These are phyloP conservation scores for Pseudorhiza aurosa DNA, from an alignment of 30 jellyfish, hydroid and myxozoan genomes.

Conservation along the genomic window DNA sequence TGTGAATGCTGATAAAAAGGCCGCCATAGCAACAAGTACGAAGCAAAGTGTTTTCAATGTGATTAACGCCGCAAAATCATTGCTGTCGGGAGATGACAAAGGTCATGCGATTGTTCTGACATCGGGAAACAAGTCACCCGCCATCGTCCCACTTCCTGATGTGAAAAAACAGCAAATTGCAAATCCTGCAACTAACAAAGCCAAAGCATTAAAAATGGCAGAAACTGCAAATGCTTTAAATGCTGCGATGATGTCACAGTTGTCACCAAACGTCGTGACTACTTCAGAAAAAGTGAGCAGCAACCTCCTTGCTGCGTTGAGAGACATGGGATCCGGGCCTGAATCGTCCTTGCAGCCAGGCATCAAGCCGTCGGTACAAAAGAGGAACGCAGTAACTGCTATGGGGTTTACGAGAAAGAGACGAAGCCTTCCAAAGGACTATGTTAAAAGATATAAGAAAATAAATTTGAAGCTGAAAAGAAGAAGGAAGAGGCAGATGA, in stretches of 20 bases:
- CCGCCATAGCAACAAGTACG: constrained; percentile 31
- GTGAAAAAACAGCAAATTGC: constrained; percentile 25
- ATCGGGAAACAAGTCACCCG: constrained; percentile 19
- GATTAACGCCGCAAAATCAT: constrained; percentile 51
- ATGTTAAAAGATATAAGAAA: background rate
- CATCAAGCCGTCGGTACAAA: constrained; percentile 46
- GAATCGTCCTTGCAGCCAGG: constrained; percentile 34
- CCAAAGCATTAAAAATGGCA: constrained; percentile 64
- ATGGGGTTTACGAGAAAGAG: constrained; percentile 5
- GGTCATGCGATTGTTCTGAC: constrained; percentile 56
- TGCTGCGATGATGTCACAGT: constrained; percentile 69
- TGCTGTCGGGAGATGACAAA: constrained; percentile 37
- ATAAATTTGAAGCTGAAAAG: background rate
- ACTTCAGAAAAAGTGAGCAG: constrained; percentile 44
- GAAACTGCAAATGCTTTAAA: constrained; percentile 48
- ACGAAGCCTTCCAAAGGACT: constrained; percentile 24
- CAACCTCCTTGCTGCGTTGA: constrained; percentile 70
- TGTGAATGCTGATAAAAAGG: constrained; percentile 9
- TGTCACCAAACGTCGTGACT: constrained; percentile 47
- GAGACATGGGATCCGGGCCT: constrained; percentile 68
- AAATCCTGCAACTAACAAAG: constrained; percentile 40
- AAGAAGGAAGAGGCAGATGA: constrained; percentile 59
- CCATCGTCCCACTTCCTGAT: constrained; percentile 40
- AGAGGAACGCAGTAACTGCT: constrained; percentile 17
- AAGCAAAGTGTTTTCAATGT: constrained; percentile 55